These are phyloP conservation scores for Dipodomys ordii DNA, from an alignment of 2,113 vertebrate genomes.

Conservation along the genomic window DNA sequence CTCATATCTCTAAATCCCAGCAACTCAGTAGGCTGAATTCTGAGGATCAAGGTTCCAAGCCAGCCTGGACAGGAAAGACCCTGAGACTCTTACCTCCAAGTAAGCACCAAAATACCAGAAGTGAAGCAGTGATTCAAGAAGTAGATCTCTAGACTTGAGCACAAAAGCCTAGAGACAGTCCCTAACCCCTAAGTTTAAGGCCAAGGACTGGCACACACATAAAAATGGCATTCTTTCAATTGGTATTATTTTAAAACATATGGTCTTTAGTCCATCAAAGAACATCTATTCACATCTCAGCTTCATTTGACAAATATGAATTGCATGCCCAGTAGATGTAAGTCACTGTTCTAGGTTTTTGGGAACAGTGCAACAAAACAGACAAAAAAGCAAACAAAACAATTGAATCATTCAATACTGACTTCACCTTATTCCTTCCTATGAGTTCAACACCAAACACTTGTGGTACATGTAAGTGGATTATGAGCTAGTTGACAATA, in stretches of 20 bases:
- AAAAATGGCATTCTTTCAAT: not conserved
- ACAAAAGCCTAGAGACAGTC: no score
- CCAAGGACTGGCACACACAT: no score
- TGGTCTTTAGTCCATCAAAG: not conserved
- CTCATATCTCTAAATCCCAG: no score
- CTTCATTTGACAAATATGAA: not conserved
- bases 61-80: no score
- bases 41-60: no score
- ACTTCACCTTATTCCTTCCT: not conserved
- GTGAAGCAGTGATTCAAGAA: no score
- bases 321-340: not conserved
- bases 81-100: no score
- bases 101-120: no score
- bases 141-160: no score
- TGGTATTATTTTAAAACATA: no score
- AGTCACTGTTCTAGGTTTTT: not conserved
- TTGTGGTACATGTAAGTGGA: not conserved
- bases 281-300: not conserved
- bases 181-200: no score
- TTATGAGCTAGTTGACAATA: not conserved
- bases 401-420: not conserved
- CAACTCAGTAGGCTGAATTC: no score
- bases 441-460: not conserved
- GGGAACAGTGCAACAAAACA: not conserved
- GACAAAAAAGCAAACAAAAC: not conserved